Evolutionary conservation across 2,113 vertebrate species (phyloP).

Genomic region (Istiophorus platypterus): DNA sequence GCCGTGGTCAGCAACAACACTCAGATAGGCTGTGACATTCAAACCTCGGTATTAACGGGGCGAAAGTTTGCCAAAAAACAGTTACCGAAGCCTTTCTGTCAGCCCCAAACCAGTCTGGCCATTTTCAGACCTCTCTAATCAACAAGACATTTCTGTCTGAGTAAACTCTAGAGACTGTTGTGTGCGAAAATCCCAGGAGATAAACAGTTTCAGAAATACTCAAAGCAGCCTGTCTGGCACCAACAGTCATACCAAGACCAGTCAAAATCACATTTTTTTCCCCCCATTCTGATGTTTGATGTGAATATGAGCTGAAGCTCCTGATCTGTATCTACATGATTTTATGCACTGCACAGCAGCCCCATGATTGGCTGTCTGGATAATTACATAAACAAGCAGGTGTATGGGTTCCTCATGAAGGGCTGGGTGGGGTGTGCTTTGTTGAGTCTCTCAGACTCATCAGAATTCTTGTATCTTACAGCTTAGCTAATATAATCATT

Average conservation of each 20-base stretch:
- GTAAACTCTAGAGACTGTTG: too few relatives aligned
- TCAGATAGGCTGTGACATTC: background rate
- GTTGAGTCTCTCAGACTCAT: too few relatives aligned
- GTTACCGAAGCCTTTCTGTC: too few relatives aligned
- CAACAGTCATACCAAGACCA: background rate
- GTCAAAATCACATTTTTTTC: too few relatives aligned
- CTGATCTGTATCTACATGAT: background rate
- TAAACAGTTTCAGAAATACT: too few relatives aligned
- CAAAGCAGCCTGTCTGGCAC: background rate
- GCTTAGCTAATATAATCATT: too few relatives aligned
- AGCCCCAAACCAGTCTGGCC: background rate
- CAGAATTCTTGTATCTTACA: too few relatives aligned
- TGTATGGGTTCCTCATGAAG: background rate
- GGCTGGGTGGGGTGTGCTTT: background rate
- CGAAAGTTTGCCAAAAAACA: background rate
- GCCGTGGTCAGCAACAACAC: background rate
- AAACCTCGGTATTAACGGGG: too few relatives aligned
- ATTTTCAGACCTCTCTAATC: background rate
- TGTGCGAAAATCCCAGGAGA: too few relatives aligned
- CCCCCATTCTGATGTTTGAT: too few relatives aligned
- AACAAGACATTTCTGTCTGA: too few relatives aligned
- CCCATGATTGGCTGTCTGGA: background rate
- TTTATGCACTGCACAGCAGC: background rate
- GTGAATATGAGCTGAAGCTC: background rate
- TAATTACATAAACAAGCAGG: background rate